Evolutionary conservation across 2,113 vertebrate species (phyloP), one percentile per base, ranked within the genome.

Genomic region (Oreocharis arfaki): DNA sequence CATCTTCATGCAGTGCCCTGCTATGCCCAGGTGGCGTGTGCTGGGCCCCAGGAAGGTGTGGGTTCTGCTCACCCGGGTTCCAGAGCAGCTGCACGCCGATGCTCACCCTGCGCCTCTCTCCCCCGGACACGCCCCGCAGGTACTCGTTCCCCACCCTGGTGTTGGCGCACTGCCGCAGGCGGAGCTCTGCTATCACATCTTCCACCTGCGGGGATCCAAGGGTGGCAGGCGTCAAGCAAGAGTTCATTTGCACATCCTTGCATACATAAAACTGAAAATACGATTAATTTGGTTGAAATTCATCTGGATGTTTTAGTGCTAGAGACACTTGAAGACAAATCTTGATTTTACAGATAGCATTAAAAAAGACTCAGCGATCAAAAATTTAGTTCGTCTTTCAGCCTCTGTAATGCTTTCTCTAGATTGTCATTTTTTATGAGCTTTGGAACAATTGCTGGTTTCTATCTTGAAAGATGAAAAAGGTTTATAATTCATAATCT

Each of bases 31-130:
- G 39, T 2, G 53, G 3, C 30, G 60, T 26, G 37, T 33, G 59
- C n/a, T 6, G 19, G 30, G 50, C 26, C n/a, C 8, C 14, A 33
- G 50, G 84, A 42, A 41, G 23, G 50, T 26, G 79, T 12, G 47
- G 23, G 30, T 33, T 79, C 35, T 70, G 85, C 98, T 98, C 96
- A 99, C 99, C 99, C 6, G 99, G 99, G 95, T 99, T 99, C 99
- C 99, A 99, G 56, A 99, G 98, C 16, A 99, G 98, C 94, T 99
- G 99, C 61, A 99, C 99, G 12, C 98, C 99, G 1, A 99, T 99
- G 97, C 99, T 99, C 87, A 99, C 99, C 93, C 99, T 97, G 74
- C 99, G 97, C 86, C 99, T 98, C 97, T 99, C 99, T 0, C 99
- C 99, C 30, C 99, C 99, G 0, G 99, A 99, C 44, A 99, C 97